phyloP scores from a whole-genome alignment of 1,140 invertebrate genomes.

The Rhopalosiphum padi region DNA sequence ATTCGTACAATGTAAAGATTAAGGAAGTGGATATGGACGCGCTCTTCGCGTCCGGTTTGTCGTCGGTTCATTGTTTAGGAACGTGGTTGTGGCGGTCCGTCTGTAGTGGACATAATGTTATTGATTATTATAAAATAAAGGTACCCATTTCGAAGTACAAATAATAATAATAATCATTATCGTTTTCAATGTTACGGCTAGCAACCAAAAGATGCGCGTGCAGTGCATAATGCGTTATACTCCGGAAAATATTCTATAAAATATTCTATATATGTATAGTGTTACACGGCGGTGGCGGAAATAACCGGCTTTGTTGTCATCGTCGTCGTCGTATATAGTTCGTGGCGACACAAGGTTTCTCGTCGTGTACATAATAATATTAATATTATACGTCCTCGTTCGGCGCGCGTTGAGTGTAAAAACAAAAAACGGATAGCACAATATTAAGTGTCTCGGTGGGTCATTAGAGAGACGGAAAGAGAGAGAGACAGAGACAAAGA shows the following conservation, averaged over 20 bases:
- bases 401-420: neutral
- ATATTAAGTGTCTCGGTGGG: conserved; percentile 21
- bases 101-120: neutral
- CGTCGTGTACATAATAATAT: neutral
- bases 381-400: neutral
- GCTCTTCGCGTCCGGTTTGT: neutral
- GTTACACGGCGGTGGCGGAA: conserved; percentile 19
- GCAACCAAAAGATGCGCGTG: neutral
- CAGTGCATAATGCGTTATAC: neutral
- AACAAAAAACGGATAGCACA: conserved; percentile 23
- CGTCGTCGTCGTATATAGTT: neutral
- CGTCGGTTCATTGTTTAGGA: neutral
- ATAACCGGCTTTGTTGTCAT: conserved; percentile 4
- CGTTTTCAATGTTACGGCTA: neutral
- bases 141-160: neutral
- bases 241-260: neutral
- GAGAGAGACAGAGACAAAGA: neutral
- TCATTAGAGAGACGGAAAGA: neutral
- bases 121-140: neutral
- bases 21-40: neutral
- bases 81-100: neutral
- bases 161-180: neutral
- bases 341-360: neutral
- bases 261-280: neutral
- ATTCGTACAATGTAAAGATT: neutral